These are phyloP conservation scores for Drosophila pegasa DNA, from an alignment of 2,888 invertebrate species.

Conservation along the genomic window DNA sequence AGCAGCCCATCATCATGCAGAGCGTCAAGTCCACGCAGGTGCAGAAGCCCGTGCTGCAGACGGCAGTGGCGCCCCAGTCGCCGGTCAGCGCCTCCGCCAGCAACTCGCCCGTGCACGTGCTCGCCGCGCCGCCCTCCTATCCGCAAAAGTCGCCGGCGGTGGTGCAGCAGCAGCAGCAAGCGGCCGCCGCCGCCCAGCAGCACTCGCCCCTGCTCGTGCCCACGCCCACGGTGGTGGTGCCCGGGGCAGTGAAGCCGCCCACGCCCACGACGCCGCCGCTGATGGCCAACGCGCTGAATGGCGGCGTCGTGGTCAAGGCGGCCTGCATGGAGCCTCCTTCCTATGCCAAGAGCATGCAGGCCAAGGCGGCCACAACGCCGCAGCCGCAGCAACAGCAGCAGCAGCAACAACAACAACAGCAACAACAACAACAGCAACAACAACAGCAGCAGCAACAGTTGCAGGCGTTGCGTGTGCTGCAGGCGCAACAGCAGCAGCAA, in stretches of 20 bases:
- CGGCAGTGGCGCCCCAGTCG: slow-evolving; percentile 96
- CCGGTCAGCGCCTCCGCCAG: slow-evolving; percentile 87
- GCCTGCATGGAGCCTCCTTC: slow-evolving; percentile 96
- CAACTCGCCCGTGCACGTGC: slow-evolving; percentile 84
- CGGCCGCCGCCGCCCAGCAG: slow-evolving; percentile 85
- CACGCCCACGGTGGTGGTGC: slow-evolving; percentile 34
- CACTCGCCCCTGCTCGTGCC: slow-evolving; percentile 78
- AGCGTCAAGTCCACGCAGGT: slow-evolving; percentile 98
- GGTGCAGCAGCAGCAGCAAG: slow-evolving; percentile 84
- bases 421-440: slow-evolving; percentile 71
- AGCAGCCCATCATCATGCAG: slow-evolving; percentile 98
- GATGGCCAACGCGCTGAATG: slow-evolving; percentile 85
- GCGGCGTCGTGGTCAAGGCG: slow-evolving; percentile 85
- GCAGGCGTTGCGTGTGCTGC: slow-evolving; percentile 61
- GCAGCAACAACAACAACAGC: slow-evolving; percentile 70
- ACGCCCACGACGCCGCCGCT: slow-evolving; percentile 86
- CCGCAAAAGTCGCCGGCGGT: slow-evolving; percentile 88
- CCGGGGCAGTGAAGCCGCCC: slow-evolving; percentile 85
- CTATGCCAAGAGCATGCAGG: slow-evolving; percentile 95
- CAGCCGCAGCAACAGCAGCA: slow-evolving; percentile 79
- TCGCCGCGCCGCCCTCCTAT: slow-evolving; percentile 92
- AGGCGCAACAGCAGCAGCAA: slow-evolving; percentile 63
- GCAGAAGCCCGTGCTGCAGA: slow-evolving; percentile 97
- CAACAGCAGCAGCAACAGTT: slow-evolving; percentile 63
- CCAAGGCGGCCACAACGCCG: slow-evolving; percentile 85